A percentile compares a stretch with the other conserved stretches of the same genome.
These are phyloP conservation scores for Mesembrinibis cayennensis DNA, from an alignment of 2,113 vertebrate species.

Conservation along the genomic window DNA sequence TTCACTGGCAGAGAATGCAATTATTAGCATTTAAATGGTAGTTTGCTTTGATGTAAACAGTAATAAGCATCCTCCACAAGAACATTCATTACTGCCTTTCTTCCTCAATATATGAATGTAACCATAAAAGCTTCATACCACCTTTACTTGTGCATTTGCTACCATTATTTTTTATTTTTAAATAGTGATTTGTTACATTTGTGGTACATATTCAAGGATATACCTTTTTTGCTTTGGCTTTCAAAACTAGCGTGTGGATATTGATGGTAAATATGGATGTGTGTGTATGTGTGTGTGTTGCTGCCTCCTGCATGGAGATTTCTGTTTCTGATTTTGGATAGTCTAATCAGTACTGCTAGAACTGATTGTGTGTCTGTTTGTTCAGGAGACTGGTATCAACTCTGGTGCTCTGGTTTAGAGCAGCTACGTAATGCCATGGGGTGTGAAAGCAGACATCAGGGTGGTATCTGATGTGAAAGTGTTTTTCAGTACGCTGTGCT, in stretches of 20 bases:
- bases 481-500: not conserved
- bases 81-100: not conserved
- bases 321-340: not conserved
- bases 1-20: not conserved
- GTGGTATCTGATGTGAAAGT: not conserved
- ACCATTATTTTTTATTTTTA: not conserved
- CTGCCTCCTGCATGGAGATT: not conserved
- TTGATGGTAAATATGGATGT: not conserved
- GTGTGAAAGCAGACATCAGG: not conserved
- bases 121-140: not conserved
- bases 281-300: not conserved
- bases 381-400: not conserved
- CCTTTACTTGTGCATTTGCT: not conserved
- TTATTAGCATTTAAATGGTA: slow-evolving; percentile 55
- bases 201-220: not conserved
- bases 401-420: not conserved
- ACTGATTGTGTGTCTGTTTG: not conserved
- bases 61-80: slow-evolving; percentile 18
- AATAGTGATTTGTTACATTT: not conserved
- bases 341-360: not conserved
- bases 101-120: not conserved
- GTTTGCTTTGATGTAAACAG: slow-evolving; percentile 2
- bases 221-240: not conserved
- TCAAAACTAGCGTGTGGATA: not conserved
- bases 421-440: not conserved